Evolutionary conservation across 2,113 vertebrate species (phyloP).

Genomic region (Dromas ardeola): DNA sequence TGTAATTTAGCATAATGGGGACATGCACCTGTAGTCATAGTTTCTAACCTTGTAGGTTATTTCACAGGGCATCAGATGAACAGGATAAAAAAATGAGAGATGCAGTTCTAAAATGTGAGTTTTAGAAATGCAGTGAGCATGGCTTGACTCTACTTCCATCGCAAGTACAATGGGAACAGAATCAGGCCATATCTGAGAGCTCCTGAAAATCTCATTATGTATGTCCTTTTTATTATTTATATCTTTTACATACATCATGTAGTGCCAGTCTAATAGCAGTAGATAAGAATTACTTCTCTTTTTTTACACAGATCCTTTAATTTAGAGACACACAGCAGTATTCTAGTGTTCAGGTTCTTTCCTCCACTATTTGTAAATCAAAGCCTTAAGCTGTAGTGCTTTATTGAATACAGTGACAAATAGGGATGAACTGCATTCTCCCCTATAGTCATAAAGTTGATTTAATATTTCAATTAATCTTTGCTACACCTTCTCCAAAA

Average conservation of each 20-base stretch:
- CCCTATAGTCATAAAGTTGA: conserved; percentile 49
- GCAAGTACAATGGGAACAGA: not conserved
- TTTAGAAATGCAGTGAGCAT: not conserved
- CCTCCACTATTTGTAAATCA: conserved; percentile 62
- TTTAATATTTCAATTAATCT: conserved; percentile 76
- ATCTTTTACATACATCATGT: not conserved
- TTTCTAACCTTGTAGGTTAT: not conserved
- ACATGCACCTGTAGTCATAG: not conserved
- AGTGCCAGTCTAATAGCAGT: not conserved
- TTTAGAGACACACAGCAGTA: conserved; percentile 3
- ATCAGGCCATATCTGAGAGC: not conserved
- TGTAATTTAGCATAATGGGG: no score
- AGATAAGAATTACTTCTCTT: conserved; percentile 20
- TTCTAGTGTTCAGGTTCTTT: not conserved
- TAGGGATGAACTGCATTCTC: conserved; percentile 51
- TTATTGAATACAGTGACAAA: conserved; percentile 54
- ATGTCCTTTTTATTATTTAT: not conserved
- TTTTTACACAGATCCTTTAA: conserved; percentile 22
- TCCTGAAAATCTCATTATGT: not conserved
- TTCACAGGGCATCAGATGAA: not conserved
- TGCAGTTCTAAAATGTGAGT: not conserved
- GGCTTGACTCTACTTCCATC: not conserved
- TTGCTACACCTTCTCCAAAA: conserved; percentile 51
- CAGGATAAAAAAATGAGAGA: not conserved
- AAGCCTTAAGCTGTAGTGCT: conserved; percentile 40